Percentiles rank a stretch among this genome's conserved stretches.
phyloP scores from a whole-genome alignment of 1,140 invertebrate genomes.

The Micrasema longulum region DNA sequence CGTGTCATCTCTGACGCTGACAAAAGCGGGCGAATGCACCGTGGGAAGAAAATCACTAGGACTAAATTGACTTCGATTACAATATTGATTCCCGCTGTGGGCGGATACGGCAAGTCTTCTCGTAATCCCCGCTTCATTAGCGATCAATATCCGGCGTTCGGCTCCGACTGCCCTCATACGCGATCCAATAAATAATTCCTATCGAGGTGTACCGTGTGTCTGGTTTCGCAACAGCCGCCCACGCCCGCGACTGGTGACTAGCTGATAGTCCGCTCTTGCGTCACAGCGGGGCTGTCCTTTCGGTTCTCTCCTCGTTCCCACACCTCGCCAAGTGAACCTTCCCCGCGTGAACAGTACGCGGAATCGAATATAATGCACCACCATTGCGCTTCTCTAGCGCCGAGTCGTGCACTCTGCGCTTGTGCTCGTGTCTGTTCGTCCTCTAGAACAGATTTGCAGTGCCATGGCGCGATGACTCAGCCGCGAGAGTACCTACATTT shows the following conservation, averaged over 20 bases:
- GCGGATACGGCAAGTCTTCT: constrained; percentile 32
- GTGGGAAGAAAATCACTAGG: constrained; percentile 22
- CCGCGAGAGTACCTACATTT: neutral
- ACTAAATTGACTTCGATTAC: constrained; percentile 11
- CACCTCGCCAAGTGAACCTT: constrained; percentile 17
- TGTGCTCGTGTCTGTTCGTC: neutral
- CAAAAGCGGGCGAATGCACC: constrained; percentile 13
- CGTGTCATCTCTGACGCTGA: constrained; percentile 23
- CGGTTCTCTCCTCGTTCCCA: constrained; percentile 15
- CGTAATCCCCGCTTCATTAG: constrained; percentile 37
- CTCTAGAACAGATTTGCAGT: constrained; percentile 21
- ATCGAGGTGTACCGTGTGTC: neutral
- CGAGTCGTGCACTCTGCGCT: constrained; percentile 6
- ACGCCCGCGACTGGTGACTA: constrained; percentile 15
- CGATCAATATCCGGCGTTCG: constrained; percentile 36
- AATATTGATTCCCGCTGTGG: constrained; percentile 29
- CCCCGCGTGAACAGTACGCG: neutral
- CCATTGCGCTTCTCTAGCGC: constrained; percentile 2
- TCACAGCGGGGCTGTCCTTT: constrained; percentile 15
- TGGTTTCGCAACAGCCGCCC: constrained; percentile 34
- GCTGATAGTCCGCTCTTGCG: too few species aligned
- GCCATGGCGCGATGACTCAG: constrained; percentile 19
- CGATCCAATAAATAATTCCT: constrained; percentile 23
- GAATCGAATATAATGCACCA: neutral
- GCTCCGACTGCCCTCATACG: constrained; percentile 9